Base-by-base conservation (phyloP, 1,140 invertebrate genomes). In the Sminthurides bifidus region DNA sequence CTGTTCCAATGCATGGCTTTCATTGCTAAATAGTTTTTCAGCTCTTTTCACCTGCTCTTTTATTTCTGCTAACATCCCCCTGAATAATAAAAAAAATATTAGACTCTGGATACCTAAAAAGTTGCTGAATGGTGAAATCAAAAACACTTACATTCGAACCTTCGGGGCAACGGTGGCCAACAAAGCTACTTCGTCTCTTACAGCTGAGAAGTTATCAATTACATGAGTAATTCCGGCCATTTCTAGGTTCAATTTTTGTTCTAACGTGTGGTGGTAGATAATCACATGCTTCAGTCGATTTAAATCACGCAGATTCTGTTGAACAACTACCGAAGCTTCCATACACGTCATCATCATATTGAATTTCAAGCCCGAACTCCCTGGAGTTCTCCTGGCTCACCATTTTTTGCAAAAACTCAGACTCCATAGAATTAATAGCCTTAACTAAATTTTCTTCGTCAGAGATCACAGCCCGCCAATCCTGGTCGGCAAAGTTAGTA, bases 251-350 rank as follows among this genome's bases (percentile, higher is more conserved):
- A 15, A 2, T 0, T 41, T 29, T 26, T 46, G 12, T 27, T 49
- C 50, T 15, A 23, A n/a, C 8, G 57, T 40, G 26, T 49, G 45
- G 21, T 61, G 54, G 26, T 49, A 61, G 15, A 57, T 54, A 26
- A 61, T 56, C n/a, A 33, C 40, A 33, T 61, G 59, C 24, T 57
- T 61, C 1, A 61, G 51, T 19, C 59, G n/a, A 26, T 61, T 44
- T 46, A 61, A 57, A 24, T 61, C 54, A 14, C 33, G 56, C 24
- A 27, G 54, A 19, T 53, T 40, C 24, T 57, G 50, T 12, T 43
- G n/a, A n/a, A n/a, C n/a, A n/a, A n/a, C n/a, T n/a, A n/a, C n/a
- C 5, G 37, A 61, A 61, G 12, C 43, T 49, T 26, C 46, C 38
- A 6, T 44, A 30, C 3, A 57, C 44, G 5, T 30, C 50, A 17